phyloP scores from a whole-genome alignment of 2,888 invertebrate genomes.

The Xanthorhoe spadicearia region DNA sequence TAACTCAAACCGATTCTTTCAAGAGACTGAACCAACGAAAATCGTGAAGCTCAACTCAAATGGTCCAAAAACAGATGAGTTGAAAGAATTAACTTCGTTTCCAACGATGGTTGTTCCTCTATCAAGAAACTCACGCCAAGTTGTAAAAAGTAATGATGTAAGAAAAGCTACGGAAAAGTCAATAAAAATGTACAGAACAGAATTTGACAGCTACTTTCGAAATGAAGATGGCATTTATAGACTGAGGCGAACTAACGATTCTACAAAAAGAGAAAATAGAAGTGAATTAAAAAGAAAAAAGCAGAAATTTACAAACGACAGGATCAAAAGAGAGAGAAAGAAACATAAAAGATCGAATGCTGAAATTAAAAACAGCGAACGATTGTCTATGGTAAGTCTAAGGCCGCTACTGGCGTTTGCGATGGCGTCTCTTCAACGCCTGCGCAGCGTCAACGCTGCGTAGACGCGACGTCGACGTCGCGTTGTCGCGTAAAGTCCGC shows the following conservation, averaged over 20 bases:
- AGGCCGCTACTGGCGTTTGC: neutral
- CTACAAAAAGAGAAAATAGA: neutral
- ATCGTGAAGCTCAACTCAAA: neutral
- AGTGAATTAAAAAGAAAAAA: neutral
- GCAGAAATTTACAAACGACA: neutral
- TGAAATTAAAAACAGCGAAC: conserved; percentile 1
- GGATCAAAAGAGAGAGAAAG: neutral
- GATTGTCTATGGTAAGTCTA: neutral
- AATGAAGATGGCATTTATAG: conserved; percentile 23
- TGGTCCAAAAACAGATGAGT: neutral
- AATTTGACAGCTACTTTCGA: conserved; percentile 24
- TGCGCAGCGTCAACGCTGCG: no score
- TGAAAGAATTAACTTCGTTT: neutral
- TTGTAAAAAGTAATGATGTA: neutral
- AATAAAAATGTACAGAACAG: neutral
- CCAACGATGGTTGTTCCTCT: no score
- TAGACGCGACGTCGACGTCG: no score
- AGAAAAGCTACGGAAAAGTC: neutral
- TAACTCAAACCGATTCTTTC: conserved; percentile 61
- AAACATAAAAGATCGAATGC: conserved; percentile 8
- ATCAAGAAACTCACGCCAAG: neutral
- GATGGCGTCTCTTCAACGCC: no score
- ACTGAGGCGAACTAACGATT: conserved; percentile 10
- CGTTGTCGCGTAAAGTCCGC: no score
- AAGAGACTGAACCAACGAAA: conserved; percentile 57